Evolutionary conservation across 2,888 invertebrate genomes (phyloP), one percentile per base, ranked within the genome.

Genomic region (Aphidoletes aphidimyza): DNA sequence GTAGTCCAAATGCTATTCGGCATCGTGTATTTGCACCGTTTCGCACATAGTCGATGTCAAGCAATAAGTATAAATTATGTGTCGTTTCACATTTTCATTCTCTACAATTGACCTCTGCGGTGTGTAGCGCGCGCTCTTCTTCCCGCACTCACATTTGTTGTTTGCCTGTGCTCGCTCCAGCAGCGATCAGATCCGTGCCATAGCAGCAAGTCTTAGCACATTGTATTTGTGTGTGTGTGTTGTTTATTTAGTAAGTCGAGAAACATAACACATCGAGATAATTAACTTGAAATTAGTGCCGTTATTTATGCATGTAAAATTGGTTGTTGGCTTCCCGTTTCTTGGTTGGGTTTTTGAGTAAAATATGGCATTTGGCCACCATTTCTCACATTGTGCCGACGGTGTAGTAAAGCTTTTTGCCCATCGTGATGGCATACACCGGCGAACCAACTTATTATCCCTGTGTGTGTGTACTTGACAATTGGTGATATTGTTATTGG

Each of bases 71-170:
- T 81, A 81, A 81, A 81, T 81, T 81, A 81, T 81, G 39, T 81
- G 81, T 39, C 81, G 39, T 81, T 81, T 81, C 81, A 81, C 81
- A 81, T 81, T 81, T 81, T 81, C 81, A 81, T 81, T 81, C 81
- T 22, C 81, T 36, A 2, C 69, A 69, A 69, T 69, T 69, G 69
- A 69, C 69, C 69, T 69, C 69, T 30, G 34, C n/a, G n/a, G n/a
- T 69, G 34, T 14, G 8, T 17, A 26, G n/a, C n/a, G n/a, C 47
- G 17, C 47, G 6, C 47, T 47, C 47, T 47, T 11, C 11, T 11
- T 39, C 39, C 11, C 47, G 6, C 47, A 17, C 47, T 47, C 47
- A 14, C 47, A 14, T 19, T 47, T 19, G 6, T 19, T 47, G 11
- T 47, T 47, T 47, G 11, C 17, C 47, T 11, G 47, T 47, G 8